Evolutionary conservation across 2,888 invertebrate species (phyloP), one percentile per base, ranked within the genome.

Genomic region (Marasmarcha lunaedactyla): DNA sequence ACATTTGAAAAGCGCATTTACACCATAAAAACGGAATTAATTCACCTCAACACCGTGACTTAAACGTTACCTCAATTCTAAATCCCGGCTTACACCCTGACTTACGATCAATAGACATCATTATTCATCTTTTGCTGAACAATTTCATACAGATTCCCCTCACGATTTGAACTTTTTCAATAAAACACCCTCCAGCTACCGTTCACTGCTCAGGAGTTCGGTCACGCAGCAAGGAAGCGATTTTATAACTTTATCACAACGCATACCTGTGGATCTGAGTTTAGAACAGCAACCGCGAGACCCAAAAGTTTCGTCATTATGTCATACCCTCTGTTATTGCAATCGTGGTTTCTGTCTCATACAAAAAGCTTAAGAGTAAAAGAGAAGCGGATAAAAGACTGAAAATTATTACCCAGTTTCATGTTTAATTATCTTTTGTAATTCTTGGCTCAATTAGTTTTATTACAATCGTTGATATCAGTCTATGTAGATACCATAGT

Each of bases 91-190:
- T 20, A 20, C 20, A 20, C 7, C 20, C 7, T 20, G 20, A 20
- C 20, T 20, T 46, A 38, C 44, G 43, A 40, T 41, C 43, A 27
- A 42, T 48, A 44, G 46, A 46, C 44, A 49, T 54, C 72, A 73
- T 65, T 72, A 79, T 79, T 79, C 78, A 81, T 79, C 77, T 77
- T 79, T 76, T 63, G 71, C n/a, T 10, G 3, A 30, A 30, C 30
- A 30, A 30, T 30, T 30, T 30, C 30, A 15, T 35, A 13, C 12
- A 12, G 14, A 35, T 14, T 77, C 79, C 47, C 61, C 63, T 77
- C 81, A 79, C 79, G 79, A 63, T 59, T 63, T 58, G 48, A 73
- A 79, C 72, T 81, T 81, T 81, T 81, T 79, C 79, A 81, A 79
- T 79, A 79, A 81, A 81, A 76, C 73, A 71, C 68, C 71, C 70